These are phyloP conservation scores for Entelurus aequoreus DNA, from an alignment of 2,113 vertebrate genomes.

Conservation along the genomic window DNA sequence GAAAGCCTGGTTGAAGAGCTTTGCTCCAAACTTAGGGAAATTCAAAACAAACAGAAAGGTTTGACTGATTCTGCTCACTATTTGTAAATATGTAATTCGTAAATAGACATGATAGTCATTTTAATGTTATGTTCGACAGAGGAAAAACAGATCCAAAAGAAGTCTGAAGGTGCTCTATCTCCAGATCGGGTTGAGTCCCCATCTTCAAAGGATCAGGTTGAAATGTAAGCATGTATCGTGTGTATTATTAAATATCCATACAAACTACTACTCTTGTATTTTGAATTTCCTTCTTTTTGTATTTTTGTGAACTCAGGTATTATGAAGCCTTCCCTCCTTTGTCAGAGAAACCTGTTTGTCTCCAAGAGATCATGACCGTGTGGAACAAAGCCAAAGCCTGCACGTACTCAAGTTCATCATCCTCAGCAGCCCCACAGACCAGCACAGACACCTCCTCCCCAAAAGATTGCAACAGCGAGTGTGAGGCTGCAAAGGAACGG, in stretches of 20 bases:
- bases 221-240: conserved; percentile 82
- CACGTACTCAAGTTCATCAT: conserved; percentile 89
- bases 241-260: background rate
- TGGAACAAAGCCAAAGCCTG: conserved; percentile 94
- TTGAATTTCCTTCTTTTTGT: background rate
- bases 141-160: conserved; percentile 90
- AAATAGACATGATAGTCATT: background rate
- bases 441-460: conserved; percentile 95
- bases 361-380: conserved; percentile 97
- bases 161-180: conserved; percentile 86
- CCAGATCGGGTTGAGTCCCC: conserved; percentile 87
- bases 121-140: conserved; percentile 60
- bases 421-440: conserved; percentile 91
- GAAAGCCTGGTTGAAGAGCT: conserved; percentile 98
- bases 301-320: conserved; percentile 77
- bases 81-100: background rate
- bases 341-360: conserved; percentile 95
- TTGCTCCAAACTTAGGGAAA: conserved; percentile 95
- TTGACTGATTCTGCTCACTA: conserved; percentile 12
- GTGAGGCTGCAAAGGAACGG: conserved; percentile 79
- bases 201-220: conserved; percentile 96
- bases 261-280: background rate
- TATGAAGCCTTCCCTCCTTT: conserved; percentile 98
- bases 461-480: conserved; percentile 92
- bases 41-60: conserved; percentile 97